A percentile compares a stretch with the other conserved stretches of the same genome.
Conservation (phyloP, 2,888 invertebrate species). For the Melinaea menophilus region DNA sequence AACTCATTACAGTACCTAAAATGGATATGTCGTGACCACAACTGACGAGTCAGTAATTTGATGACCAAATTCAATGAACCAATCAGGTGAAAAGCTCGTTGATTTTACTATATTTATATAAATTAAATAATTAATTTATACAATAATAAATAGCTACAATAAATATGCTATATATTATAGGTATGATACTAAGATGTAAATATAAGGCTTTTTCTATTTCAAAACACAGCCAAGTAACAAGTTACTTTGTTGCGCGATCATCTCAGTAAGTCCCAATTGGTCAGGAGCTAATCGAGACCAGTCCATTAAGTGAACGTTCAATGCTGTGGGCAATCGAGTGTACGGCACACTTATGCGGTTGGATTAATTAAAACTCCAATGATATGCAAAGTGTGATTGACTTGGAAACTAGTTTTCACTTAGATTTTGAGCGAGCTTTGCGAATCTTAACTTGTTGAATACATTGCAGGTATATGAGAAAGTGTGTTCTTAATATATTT, state of each 20-base stretch:
- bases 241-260: background rate
- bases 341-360: slow-evolving; percentile 40
- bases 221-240: background rate
- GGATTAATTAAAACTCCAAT: slow-evolving; percentile 45
- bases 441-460: background rate
- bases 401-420: slow-evolving; percentile 28
- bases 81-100: slow-evolving; percentile 18
- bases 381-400: slow-evolving; percentile 38
- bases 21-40: slow-evolving; percentile 6
- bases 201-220: too few species aligned
- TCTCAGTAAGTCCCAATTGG: slow-evolving; percentile 1
- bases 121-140: background rate
- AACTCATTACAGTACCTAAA: slow-evolving; percentile 5
- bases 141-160: background rate
- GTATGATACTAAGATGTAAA: too few species aligned
- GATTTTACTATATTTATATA: slow-evolving; percentile 10
- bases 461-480: too few species aligned
- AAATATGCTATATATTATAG: too few species aligned
- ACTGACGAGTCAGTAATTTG: slow-evolving; percentile 6
- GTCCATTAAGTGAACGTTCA: slow-evolving; percentile 19
- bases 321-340: slow-evolving; percentile 34
- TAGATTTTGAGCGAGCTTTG: background rate
- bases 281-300: slow-evolving; percentile 6
- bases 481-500: background rate
- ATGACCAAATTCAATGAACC: slow-evolving; percentile 8